Conservation (phyloP, 2,888 invertebrate genomes). For the Pristionchus entomophagus region DNA sequence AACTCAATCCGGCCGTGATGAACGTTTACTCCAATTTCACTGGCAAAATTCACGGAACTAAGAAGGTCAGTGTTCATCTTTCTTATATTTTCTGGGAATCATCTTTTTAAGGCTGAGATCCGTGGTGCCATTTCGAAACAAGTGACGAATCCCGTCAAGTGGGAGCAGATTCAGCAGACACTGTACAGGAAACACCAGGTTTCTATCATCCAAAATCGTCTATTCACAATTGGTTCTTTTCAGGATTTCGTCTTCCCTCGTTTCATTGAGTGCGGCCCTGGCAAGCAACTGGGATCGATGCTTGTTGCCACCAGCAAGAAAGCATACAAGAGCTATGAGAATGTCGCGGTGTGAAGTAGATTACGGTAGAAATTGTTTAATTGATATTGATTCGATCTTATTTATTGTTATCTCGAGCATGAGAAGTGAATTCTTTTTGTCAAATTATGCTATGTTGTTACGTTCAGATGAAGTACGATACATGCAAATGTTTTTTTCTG, state of each 20-base stretch:
- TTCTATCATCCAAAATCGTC: background rate
- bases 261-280: conserved; percentile 74
- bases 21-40: conserved; percentile 74
- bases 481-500: too few relatives aligned
- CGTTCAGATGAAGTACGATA: background rate
- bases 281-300: conserved; percentile 72
- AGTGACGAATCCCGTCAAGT: conserved; percentile 70
- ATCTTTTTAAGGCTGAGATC: conserved; percentile 57
- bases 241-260: conserved; percentile 70
- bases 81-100: background rate
- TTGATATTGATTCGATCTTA: background rate
- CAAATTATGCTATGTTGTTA: background rate
- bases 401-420: background rate
- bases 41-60: conserved; percentile 66
- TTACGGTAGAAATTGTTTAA: background rate
- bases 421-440: background rate
- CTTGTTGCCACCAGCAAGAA: conserved; percentile 72
- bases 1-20: conserved; percentile 57
- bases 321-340: conserved; percentile 62
- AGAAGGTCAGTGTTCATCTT: conserved; percentile 49
- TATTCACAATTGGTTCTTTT: too few relatives aligned
- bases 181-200: conserved; percentile 71
- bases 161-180: conserved; percentile 75
- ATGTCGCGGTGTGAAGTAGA: background rate
- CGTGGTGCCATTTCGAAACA: conserved; percentile 65